A percentile compares a stretch with the other conserved stretches of the same genome.
These are phyloP conservation scores for Morus bassanus DNA, from an alignment of 2,797 vertebrate genomes.

Conservation along the genomic window DNA sequence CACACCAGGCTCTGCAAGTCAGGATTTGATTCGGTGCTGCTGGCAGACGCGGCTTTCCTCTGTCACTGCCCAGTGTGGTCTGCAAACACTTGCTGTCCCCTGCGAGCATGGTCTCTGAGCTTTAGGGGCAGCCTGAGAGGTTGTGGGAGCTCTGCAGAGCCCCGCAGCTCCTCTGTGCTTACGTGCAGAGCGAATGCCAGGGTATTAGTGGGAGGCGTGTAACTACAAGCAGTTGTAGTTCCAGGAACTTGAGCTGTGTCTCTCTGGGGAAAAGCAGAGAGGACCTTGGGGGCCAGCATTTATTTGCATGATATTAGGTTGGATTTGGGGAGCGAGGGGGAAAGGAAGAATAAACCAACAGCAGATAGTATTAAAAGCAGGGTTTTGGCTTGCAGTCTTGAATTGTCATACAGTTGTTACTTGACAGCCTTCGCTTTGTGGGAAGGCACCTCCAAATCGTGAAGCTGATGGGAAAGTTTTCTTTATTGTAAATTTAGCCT, in stretches of 20 bases:
- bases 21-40: background rate
- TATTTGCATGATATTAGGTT: background rate
- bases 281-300: background rate
- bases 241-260: background rate
- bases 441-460: background rate
- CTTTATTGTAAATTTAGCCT: background rate
- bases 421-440: background rate
- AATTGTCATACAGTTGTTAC: background rate
- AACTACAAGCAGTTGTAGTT: background rate
- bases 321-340: background rate
- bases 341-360: background rate
- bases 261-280: background rate
- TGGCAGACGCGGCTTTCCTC: background rate
- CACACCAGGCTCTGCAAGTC: accelerated
- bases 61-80: accelerated
- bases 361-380: background rate
- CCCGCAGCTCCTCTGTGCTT: background rate
- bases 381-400: background rate
- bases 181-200: background rate
- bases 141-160: background rate
- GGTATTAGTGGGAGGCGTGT: background rate
- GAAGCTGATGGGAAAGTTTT: background rate
- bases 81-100: background rate
- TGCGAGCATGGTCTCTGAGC: background rate
- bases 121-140: background rate